Percentiles rank a stretch among this genome's conserved stretches.
Evolutionary conservation across 2,113 vertebrate species (phyloP).

Genomic region (Xenopus tropicalis): DNA sequence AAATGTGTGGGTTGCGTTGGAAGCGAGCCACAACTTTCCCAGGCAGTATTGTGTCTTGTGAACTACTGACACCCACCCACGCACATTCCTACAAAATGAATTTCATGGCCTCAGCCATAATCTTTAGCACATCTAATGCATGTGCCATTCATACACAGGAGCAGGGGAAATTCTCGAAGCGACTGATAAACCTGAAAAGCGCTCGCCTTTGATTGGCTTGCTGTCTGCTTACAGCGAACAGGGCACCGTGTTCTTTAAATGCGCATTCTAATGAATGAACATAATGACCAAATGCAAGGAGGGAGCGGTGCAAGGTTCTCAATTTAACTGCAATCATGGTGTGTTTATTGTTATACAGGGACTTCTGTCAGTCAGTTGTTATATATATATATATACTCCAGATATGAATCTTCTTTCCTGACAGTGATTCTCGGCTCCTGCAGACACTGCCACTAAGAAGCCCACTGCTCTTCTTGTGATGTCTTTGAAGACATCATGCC

Average conservation of each 20-base stretch:
- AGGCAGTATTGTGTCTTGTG: conserved; percentile 55
- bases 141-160: conserved; percentile 24
- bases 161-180: background rate
- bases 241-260: background rate
- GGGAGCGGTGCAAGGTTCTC: background rate
- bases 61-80: conserved; percentile 56
- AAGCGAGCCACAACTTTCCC: conserved; percentile 49
- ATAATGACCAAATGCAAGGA: conserved; percentile 1
- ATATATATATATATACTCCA: background rate
- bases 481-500: conserved; percentile 19
- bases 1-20: conserved; percentile 51
- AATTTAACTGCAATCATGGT: background rate
- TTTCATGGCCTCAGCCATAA: conserved; percentile 25
- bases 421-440: conserved; percentile 2
- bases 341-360: conserved; percentile 2
- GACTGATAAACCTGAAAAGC: background rate
- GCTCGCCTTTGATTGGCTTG: background rate
- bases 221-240: background rate
- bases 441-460: background rate
- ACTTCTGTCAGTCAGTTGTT: background rate
- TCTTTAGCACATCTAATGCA: conserved; percentile 18
- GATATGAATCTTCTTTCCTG: background rate
- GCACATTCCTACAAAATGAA: conserved; percentile 47
- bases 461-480: background rate
- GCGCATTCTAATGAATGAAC: background rate